These are phyloP conservation scores for Drosophila robusta DNA, from an alignment of 2,888 invertebrate species.

Conservation along the genomic window DNA sequence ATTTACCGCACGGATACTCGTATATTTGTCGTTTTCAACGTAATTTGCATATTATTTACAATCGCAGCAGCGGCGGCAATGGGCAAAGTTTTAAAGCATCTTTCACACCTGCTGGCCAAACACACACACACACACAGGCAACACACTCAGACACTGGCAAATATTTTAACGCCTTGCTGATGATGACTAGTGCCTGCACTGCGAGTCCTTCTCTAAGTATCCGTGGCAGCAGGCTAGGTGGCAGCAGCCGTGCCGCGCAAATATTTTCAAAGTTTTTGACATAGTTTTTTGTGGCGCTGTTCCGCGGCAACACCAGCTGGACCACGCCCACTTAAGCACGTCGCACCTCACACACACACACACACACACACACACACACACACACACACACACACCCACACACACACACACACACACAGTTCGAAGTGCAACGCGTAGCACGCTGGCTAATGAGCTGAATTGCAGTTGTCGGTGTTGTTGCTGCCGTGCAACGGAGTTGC, in stretches of 20 bases:
- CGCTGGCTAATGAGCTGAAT: slow-evolving; percentile 68
- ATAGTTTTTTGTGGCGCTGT: slow-evolving; percentile 61
- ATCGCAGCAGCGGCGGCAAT: slow-evolving; percentile 28
- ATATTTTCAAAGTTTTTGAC: slow-evolving; percentile 82
- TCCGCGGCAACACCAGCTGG: slow-evolving; percentile 29
- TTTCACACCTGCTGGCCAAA: slow-evolving; percentile 70
- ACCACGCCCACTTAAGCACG: slow-evolving; percentile 75
- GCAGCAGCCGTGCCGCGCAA: slow-evolving; percentile 25
- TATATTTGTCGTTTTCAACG: slow-evolving; percentile 74
- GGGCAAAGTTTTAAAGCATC: slow-evolving; percentile 68
- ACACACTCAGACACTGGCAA: slow-evolving; percentile 1
- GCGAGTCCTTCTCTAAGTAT: slow-evolving; percentile 8
- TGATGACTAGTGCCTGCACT: slow-evolving; percentile 40
- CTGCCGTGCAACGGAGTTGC: slow-evolving; percentile 38
- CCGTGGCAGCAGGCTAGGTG: neutral
- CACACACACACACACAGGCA: slow-evolving; percentile 16
- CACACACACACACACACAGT: slow-evolving; percentile 42
- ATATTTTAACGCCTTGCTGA: slow-evolving; percentile 54
- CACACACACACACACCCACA: no score
- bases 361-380: no score
- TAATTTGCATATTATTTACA: slow-evolving; percentile 81
- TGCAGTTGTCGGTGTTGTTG: slow-evolving; percentile 17
- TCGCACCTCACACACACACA: slow-evolving; percentile 58
- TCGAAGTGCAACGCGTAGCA: slow-evolving; percentile 47
- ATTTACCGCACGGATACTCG: slow-evolving; percentile 76